A percentile compares a stretch with the other conserved stretches of the same genome.
These are phyloP conservation scores for Silurus asotus DNA, from an alignment of 2,113 vertebrate genomes.

Conservation along the genomic window DNA sequence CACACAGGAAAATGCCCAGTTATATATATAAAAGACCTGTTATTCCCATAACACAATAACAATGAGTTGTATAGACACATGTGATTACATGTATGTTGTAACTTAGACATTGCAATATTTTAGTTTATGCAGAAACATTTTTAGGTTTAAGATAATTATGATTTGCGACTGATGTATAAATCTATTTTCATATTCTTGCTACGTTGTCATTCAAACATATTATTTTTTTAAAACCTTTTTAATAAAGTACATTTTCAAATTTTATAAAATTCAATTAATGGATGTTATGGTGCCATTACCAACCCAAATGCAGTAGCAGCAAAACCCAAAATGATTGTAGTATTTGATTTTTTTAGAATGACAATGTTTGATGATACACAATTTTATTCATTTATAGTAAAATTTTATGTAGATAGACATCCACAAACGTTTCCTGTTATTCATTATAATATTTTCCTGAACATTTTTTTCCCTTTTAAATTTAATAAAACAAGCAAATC, in stretches of 20 bases:
- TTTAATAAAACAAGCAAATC: background rate
- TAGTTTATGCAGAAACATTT: background rate
- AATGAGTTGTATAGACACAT: background rate
- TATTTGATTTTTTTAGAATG: no score
- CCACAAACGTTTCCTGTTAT: background rate
- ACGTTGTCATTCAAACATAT: background rate
- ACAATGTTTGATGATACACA: no score
- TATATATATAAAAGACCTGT: background rate
- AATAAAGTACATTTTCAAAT: background rate
- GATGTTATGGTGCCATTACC: background rate
- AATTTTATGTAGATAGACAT: background rate
- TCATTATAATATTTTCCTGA: background rate
- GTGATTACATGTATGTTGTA: background rate
- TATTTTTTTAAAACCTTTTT: background rate
- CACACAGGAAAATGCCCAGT: constrained; percentile 63
- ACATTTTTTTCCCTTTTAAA: background rate
- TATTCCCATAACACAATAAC: background rate
- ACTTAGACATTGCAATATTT: background rate
- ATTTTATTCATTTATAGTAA: background rate
- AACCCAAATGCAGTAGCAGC: background rate
- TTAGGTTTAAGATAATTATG: background rate
- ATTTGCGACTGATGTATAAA: background rate
- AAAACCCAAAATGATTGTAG: background rate
- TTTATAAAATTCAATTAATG: background rate
- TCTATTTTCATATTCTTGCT: background rate